Base-by-base conservation (phyloP, 1,140 invertebrate species). In the Drosophila busckii region DNA sequence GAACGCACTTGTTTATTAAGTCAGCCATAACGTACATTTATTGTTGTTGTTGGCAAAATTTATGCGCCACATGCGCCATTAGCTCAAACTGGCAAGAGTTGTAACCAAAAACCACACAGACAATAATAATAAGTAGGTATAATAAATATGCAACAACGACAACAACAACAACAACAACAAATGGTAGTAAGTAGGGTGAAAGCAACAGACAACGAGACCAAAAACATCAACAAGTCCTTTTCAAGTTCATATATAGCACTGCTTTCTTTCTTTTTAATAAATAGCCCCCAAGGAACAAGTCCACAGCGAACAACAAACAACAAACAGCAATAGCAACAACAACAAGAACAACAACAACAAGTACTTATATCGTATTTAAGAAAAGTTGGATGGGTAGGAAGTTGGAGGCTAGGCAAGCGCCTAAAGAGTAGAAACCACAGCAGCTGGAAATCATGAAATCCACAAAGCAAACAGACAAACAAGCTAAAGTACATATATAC, bases 221-320 rank as follows among this genome's bases (percentile, higher is more conserved):
- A 50, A 26, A 67, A 65, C 75, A 80, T 73, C 75, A 75, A 80
- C 75, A 80, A 80, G 75, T 80, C 75, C 69, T 80, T 80, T 82
- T 80, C 64, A 80, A 82, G 75, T 80, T 80, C 75, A 80, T 69
- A 80, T 80, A 76, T n/a, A n/a, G n/a, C n/a, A n/a, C n/a, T n/a
- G n/a, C n/a, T n/a, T n/a, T n/a, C n/a, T n/a, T n/a, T n/a, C 75
- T 82, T 80, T 82, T 83, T 75, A 80, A 82, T 80, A 80, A 80
- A 80, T 82, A 82, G 75, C 69, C 75, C 69, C 73, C 75, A 68
- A 82, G 69, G 75, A 80, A 67, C 64, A 73, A 78, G 63, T 38
- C 71, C 54, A 45, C 56, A 62, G 25, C 31, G 31, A 28, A 12
- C n/a, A n/a, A n/a, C n/a, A n/a, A n/a, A n/a, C n/a, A n/a, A n/a